Evolutionary conservation across 2,888 invertebrate species (phyloP), one percentile per base, ranked within the genome.

Genomic region (Pheosia tremula): DNA sequence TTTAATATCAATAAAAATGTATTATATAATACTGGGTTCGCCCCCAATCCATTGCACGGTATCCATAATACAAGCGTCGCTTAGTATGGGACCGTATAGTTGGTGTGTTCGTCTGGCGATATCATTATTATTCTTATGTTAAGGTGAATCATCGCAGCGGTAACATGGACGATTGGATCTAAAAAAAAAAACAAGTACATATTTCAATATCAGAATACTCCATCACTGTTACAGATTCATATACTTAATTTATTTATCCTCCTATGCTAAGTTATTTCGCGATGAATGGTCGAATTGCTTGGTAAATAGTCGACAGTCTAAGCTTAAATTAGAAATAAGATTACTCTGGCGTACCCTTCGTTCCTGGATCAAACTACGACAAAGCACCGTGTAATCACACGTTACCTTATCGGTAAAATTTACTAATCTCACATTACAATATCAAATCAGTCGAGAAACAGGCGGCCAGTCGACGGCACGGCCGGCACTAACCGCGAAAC

Each of bases 211-310:
- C 86, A 81, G 82, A 75, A 83, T 81, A 85, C 78, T 83, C 78
- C 86, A 82, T 68, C 86, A 81, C 74, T 70, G 66, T 82, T 79
- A 82, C 84, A 86, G 86, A 89, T 86, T 86, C 84, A 88, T 86
- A 90, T 87, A 24, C 24, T 24, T 24, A 89, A 81, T 88, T 88
- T 88, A 80, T 90, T 87, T 89, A 88, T 85, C 87, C 77, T 87
- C 71, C 85, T 86, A 72, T 71, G 76, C 90, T 89, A 90, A 87
- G 79, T 78, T 93, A 93, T 93, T 93, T 93, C 93, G 93, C 93
- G 93, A 93, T 93, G 93, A 93, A 93, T 93, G 93, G 79, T 90
- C 91, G 89, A 90, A 92, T 91, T 90, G 89, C 90, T 91, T 91
- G 87, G 93, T 91, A 91, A 93, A 89, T 78, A 80, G 79, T 79